Evolutionary conservation across 2,888 invertebrate species (phyloP).

Genomic region (Meghimatium bilineatum): DNA sequence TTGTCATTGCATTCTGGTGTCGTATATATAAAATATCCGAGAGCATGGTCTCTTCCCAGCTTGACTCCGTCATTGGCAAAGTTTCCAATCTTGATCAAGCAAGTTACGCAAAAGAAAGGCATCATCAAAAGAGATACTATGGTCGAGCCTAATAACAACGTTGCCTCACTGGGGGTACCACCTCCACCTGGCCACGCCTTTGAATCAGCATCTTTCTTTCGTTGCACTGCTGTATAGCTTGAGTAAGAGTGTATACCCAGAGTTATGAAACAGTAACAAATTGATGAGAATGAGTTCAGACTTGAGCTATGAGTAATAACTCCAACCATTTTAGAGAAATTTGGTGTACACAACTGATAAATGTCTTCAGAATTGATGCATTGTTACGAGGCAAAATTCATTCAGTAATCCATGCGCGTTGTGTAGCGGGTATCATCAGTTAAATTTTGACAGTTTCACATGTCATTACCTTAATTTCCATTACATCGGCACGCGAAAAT

Average conservation of each 20-base stretch:
- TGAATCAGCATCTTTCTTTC: constrained; percentile 61
- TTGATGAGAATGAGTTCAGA: constrained; percentile 87
- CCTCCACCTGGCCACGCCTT: constrained; percentile 60
- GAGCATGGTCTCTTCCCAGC: constrained; percentile 81
- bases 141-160: constrained; percentile 84
- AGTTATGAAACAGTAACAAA: constrained; percentile 87
- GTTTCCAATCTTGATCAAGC: constrained; percentile 83
- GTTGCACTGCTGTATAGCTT: constrained; percentile 72
- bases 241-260: constrained; percentile 82
- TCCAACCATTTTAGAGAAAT: constrained; percentile 56
- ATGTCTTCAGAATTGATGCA: background rate
- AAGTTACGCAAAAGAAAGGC: constrained; percentile 86
- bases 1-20: constrained; percentile 10
- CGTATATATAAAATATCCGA: constrained; percentile 51
- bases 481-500: background rate
- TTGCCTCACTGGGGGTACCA: constrained; percentile 81
- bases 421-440: background rate
- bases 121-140: constrained; percentile 83
- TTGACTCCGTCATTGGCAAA: constrained; percentile 92
- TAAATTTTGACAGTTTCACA: background rate
- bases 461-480: background rate
- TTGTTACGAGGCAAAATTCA: background rate
- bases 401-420: background rate
- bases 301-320: constrained; percentile 61
- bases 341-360: background rate